Evolutionary conservation across 2,888 invertebrate species (phyloP), one percentile per base, ranked within the genome.

Genomic region (Sesia bembeciformis): DNA sequence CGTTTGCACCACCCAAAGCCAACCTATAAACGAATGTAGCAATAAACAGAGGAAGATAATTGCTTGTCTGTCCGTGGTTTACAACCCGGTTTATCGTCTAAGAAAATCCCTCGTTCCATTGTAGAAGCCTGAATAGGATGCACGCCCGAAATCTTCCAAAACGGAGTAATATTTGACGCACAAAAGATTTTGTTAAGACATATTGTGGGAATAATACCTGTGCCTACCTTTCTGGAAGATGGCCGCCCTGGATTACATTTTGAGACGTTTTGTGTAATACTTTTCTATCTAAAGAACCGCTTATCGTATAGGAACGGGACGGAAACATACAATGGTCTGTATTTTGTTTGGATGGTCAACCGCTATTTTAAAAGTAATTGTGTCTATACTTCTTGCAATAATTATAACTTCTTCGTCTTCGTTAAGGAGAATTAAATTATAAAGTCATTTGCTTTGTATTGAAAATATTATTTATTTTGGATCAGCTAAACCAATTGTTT

Each of bases 1-100:
- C 46, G 23, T 23, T 46, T 46, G 46, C 46, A 23, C 46, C 8
- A 39, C 46, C 53, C 23, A 8, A 46, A 46, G 46, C n/a, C 46
- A n/a, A 8, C 46, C 8, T 7, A 46, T 46, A 46, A 58, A 64
- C 62, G 59, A 61, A 59, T 59, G 63, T 58, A 61, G 62, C 63
- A 61, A 67, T 67, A 70, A 72, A 67, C 65, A 65, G 64, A 65
- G 63, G 59, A 53, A 62, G 63, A 67, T 69, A 69, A 71, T 74
- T 72, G 70, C 68, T 64, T 61, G 64, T 64, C 64, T 56, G 64
- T 60, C 65, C 66, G 54, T 61, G 58, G 58, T 38, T 50, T 46
- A 46, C 46, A 7, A 46, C n/a, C n/a, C 23, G 46, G 46, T 46
- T 46, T 46, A 46, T 64, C 57, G 63, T 64, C 58, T 49, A 51